phyloP scores from a whole-genome alignment of 2,888 invertebrate species.

The Dasypolia templi region DNA sequence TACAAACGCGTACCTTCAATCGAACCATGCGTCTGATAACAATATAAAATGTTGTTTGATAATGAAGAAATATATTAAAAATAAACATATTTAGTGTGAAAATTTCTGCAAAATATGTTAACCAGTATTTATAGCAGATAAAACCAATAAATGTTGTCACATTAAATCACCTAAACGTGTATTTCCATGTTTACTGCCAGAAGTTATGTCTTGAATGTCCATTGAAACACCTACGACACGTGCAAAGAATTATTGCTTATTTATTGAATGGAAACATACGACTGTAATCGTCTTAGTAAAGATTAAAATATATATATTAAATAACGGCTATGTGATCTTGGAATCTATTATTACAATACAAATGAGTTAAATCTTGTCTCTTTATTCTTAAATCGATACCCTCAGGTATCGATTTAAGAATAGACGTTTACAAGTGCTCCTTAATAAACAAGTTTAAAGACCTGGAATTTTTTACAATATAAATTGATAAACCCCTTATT shows the following conservation, averaged over 20 bases:
- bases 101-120: background rate
- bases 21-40: no score
- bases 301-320: background rate
- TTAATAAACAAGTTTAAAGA: conserved; percentile 14
- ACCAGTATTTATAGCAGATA: background rate
- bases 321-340: background rate
- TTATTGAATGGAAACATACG: background rate
- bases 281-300: background rate
- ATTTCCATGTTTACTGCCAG: conserved; percentile 4
- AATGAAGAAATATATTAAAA: no score
- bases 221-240: conserved; percentile 5
- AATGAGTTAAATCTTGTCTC: conserved; percentile 16
- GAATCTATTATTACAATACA: background rate
- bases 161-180: conserved; percentile 15
- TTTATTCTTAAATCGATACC: no score
- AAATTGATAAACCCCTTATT: background rate
- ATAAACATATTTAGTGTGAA: no score
- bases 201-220: background rate
- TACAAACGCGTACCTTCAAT: no score
- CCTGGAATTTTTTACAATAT: conserved; percentile 12
- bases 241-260: conserved; percentile 8
- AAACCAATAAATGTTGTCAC: no score
- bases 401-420: conserved; percentile 20
- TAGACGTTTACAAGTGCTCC: conserved; percentile 18
- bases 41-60: no score